Conservation (phyloP, 2,797 vertebrate genomes). For the Argyrosomus regius region DNA sequence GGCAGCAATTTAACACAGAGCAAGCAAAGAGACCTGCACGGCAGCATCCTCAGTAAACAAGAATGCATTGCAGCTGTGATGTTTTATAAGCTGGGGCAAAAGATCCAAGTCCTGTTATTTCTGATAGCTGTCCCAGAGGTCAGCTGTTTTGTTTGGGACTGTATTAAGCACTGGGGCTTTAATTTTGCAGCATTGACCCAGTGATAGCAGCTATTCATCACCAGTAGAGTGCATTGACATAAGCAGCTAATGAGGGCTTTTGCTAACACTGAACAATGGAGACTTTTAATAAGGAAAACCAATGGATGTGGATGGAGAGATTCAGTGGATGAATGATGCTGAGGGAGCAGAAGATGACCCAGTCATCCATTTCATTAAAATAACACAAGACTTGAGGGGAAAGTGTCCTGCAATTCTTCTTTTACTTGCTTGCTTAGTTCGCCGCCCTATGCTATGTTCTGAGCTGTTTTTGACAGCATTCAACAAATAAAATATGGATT, state of each 20-base stretch:
- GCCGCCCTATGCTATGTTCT: neutral
- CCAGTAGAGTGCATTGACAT: conserved; percentile 53
- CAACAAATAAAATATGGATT: conserved; percentile 19
- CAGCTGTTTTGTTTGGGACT: conserved; percentile 41
- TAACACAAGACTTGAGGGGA: conserved; percentile 2
- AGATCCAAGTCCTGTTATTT: conserved; percentile 17
- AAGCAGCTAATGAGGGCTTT: conserved; percentile 64
- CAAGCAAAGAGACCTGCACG: neutral
- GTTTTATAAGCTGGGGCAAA: conserved; percentile 1
- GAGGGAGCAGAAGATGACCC: conserved; percentile 52
- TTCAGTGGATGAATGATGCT: conserved; percentile 52
- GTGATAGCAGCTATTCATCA: conserved; percentile 68
- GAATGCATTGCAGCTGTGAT: neutral
- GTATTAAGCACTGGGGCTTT: conserved; percentile 29
- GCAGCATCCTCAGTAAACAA: neutral
- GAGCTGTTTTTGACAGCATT: conserved; percentile 26
- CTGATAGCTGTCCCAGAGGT: conserved; percentile 22
- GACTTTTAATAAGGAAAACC: conserved; percentile 68
- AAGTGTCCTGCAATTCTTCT: conserved; percentile 6
- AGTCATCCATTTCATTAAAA: conserved; percentile 48
- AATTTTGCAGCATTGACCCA: conserved; percentile 61
- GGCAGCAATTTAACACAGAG: neutral
- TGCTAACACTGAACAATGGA: conserved; percentile 59
- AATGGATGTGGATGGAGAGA: conserved; percentile 45
- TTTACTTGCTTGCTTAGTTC: conserved; percentile 19